Evolutionary conservation across 2,888 invertebrate genomes (phyloP), one percentile per base, ranked within the genome.

Genomic region (Coleophora flavipennella): DNA sequence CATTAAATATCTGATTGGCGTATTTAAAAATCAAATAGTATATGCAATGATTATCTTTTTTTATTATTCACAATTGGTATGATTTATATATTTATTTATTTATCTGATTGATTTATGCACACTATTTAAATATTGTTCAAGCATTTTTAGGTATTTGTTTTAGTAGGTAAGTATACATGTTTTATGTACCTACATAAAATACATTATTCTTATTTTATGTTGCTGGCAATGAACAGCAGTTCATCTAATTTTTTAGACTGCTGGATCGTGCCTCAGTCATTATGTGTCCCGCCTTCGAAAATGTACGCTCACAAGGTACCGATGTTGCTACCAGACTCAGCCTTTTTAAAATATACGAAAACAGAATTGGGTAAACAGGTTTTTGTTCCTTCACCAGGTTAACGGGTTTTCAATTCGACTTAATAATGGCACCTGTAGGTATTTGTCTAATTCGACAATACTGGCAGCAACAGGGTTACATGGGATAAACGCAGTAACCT

Each of bases 361-460:
- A 13, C 8, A 33, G 13, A 7, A 13, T 13, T 13, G 33, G 33
- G 14, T 33, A 33, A 8, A 33, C 12, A 8, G 12, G 4, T 33
- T n/a, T 11, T 7, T 13, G 12, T 13, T 33, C 33, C 4, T 33
- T 13, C 14, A 33, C 33, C 33, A 33, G 8, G 8, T n/a, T 14
- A 33, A 13, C 13, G 33, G 33, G 13, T 11, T n/a, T 13, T 33
- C 7, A 13, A n/a, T 35, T 3, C 35, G 11, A 10, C 3, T 41
- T 44, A 49, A 46, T 38, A 46, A 25, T 3, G 34, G 20, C n/a
- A 28, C 27, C 12, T 28, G n/a, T n/a, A n/a, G n/a, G 28, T 27
- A 36, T 2, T 13, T 10, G 28, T 36, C 27, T 10, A 29, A n/a
- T 14, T 11, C 13, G 28, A 10, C 35, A 31, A 39, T 40, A 27